Percentiles rank a stretch among this genome's conserved stretches.
phyloP scores from a whole-genome alignment of 2,797 vertebrate genomes.

The Morelia viridis region DNA sequence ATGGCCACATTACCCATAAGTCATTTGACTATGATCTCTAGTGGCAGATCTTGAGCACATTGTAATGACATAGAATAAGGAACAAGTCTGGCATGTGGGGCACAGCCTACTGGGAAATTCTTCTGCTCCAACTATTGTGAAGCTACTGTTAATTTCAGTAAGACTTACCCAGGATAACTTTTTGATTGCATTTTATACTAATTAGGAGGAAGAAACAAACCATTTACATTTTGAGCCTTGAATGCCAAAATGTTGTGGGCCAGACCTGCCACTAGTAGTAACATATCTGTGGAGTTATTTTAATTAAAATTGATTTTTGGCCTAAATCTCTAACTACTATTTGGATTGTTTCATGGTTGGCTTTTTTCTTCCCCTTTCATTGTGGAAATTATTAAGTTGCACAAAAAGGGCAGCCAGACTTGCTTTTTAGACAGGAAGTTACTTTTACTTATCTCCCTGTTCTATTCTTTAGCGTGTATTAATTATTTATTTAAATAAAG shows the following conservation, averaged over 20 bases:
- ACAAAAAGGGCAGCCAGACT: background rate
- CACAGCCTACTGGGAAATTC: background rate
- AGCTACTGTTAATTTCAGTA: background rate
- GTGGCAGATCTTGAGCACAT: background rate
- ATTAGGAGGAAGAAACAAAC: background rate
- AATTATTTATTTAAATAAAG: background rate
- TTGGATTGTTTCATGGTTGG: slow-evolving; percentile 57
- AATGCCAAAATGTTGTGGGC: background rate
- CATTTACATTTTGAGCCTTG: background rate
- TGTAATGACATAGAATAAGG: background rate
- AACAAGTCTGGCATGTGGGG: background rate
- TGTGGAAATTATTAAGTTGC: slow-evolving; percentile 28
- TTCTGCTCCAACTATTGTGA: background rate
- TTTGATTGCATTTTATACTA: background rate
- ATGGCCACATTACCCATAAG: background rate
- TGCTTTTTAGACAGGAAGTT: background rate
- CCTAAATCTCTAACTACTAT: slow-evolving; percentile 61
- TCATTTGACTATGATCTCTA: background rate
- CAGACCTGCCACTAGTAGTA: background rate
- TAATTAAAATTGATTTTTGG: slow-evolving; percentile 77
- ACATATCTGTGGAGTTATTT: slow-evolving; percentile 42
- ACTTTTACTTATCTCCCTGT: slow-evolving; percentile 29
- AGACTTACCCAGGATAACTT: background rate
- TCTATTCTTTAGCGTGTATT: background rate
- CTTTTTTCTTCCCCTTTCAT: slow-evolving; percentile 46